Percentiles rank a stretch among this genome's conserved stretches.
These are phyloP conservation scores for Eulimnadia texana DNA, from an alignment of 1,140 invertebrate species.

Conservation along the genomic window DNA sequence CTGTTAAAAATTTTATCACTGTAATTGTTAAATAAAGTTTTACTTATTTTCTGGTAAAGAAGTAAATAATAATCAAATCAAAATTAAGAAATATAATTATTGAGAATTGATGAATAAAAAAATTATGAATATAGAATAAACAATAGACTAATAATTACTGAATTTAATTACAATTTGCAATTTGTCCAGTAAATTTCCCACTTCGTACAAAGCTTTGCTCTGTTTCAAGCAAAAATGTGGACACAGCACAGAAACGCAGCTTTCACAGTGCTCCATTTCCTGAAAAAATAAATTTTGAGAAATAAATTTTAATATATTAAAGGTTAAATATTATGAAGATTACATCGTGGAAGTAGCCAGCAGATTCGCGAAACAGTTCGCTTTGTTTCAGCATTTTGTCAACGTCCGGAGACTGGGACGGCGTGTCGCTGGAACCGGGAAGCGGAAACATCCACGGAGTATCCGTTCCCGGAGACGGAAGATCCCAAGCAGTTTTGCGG, in stretches of 20 bases:
- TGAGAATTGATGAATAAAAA: no score
- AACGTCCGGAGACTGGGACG: background rate
- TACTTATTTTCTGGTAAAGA: no score
- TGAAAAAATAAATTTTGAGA: background rate
- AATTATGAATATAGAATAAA: no score
- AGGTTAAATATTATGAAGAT: background rate
- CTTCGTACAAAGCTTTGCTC: conserved; percentile 52
- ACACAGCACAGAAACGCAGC: conserved; percentile 56
- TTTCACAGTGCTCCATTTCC: conserved; percentile 24
- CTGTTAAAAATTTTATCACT: background rate
- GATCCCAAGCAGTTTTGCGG: conserved; percentile 2
- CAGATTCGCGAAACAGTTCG: background rate
- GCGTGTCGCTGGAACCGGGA: background rate
- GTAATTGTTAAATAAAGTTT: no score
- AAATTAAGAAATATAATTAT: no score
- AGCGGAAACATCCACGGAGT: conserved; percentile 19
- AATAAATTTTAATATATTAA: background rate
- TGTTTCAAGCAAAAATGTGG: conserved; percentile 47
- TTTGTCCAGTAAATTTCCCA: conserved; percentile 50
- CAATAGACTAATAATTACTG: no score
- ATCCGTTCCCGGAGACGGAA: conserved; percentile 20
- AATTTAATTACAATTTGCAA: conserved; percentile 40
- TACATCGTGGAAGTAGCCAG: no score
- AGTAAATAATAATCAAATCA: no score
- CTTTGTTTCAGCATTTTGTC: background rate